Percentiles rank a stretch among this genome's conserved stretches.
These are phyloP conservation scores for Caenorhabditis zanzibari DNA, from an alignment of 2,888 invertebrate genomes.

Conservation along the genomic window DNA sequence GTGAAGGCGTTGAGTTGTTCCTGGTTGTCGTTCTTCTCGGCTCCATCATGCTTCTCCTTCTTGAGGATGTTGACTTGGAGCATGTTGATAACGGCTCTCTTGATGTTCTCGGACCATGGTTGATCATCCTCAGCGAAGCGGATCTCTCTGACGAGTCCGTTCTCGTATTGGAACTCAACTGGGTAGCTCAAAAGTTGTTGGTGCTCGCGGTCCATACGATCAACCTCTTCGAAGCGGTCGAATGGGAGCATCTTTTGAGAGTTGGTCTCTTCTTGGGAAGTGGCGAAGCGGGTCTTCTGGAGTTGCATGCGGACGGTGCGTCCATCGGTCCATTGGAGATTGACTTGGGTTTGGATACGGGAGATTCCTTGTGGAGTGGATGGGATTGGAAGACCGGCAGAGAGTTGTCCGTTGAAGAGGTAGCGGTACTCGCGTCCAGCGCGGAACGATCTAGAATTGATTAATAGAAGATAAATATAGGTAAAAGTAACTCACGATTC, in stretches of 20 bases:
- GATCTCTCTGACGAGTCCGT: constrained; percentile 71
- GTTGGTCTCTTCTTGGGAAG: constrained; percentile 67
- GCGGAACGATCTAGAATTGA: constrained; percentile 65
- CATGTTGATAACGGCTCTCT: constrained; percentile 81
- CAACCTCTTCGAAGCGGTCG: constrained; percentile 64
- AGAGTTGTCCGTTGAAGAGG: constrained; percentile 73
- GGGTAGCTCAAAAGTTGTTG: constrained; percentile 65
- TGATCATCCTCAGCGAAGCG: constrained; percentile 72
- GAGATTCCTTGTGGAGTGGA: constrained; percentile 74
- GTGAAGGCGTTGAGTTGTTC: constrained; percentile 59
- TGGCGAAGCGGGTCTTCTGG: constrained; percentile 68
- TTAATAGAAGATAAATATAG: too few species aligned
- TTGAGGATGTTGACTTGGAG: constrained; percentile 75
- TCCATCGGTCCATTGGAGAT: constrained; percentile 71
- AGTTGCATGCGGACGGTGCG: constrained; percentile 69
- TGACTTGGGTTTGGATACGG: constrained; percentile 74
- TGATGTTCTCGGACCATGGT: constrained; percentile 80
- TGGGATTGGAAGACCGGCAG: constrained; percentile 76
- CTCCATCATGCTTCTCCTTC: constrained; percentile 62
- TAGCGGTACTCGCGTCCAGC: constrained; percentile 71
- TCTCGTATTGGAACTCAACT: constrained; percentile 68
- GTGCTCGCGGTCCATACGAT: constrained; percentile 54
- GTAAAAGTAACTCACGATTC: constrained; percentile 47
- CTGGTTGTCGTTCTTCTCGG: constrained; percentile 55
- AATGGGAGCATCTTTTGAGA: constrained; percentile 61